phyloP scores from a whole-genome alignment of 1,140 invertebrate species.

The Zophobas atratus region DNA sequence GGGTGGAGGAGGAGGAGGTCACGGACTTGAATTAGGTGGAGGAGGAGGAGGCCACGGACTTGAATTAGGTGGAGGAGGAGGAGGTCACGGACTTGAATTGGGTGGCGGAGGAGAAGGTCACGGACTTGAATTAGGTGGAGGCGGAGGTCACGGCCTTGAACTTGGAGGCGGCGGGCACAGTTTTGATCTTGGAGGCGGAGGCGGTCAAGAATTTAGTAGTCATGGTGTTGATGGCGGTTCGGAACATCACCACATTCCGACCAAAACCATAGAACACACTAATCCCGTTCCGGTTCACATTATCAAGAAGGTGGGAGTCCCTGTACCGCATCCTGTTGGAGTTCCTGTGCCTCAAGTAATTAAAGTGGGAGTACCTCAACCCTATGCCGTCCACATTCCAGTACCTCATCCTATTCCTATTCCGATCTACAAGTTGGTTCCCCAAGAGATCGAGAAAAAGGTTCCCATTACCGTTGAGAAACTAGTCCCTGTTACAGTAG shows the following conservation, averaged over 20 bases:
- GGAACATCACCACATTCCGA: slow-evolving; percentile 64
- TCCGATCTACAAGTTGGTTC: slow-evolving; percentile 78
- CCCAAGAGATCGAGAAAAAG: slow-evolving; percentile 76
- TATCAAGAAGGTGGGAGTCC: slow-evolving; percentile 81
- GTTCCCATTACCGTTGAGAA: slow-evolving; percentile 83
- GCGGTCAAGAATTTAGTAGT: slow-evolving; percentile 55
- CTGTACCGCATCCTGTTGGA: slow-evolving; percentile 80
- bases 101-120: slow-evolving; percentile 56
- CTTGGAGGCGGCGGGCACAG: slow-evolving; percentile 34
- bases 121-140: slow-evolving; percentile 49
- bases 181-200: slow-evolving; percentile 5
- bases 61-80: slow-evolving; percentile 9
- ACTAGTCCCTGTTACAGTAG: slow-evolving; percentile 80
- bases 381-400: slow-evolving; percentile 79
- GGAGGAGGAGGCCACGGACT: slow-evolving; percentile 37
- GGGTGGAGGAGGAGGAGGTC: not conserved
- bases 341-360: slow-evolving; percentile 81
- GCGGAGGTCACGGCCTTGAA: slow-evolving; percentile 48
- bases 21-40: slow-evolving; percentile 31
- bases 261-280: slow-evolving; percentile 74
- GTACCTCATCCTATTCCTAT: slow-evolving; percentile 81
- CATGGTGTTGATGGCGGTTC: slow-evolving; percentile 57
- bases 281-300: slow-evolving; percentile 80
- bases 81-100: slow-evolving; percentile 59
- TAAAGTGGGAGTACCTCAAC: slow-evolving; percentile 80